A percentile compares a stretch with the other conserved stretches of the same genome.
These are phyloP conservation scores for Cyclargus thomasi DNA, from an alignment of 1,140 invertebrate species.

Conservation along the genomic window DNA sequence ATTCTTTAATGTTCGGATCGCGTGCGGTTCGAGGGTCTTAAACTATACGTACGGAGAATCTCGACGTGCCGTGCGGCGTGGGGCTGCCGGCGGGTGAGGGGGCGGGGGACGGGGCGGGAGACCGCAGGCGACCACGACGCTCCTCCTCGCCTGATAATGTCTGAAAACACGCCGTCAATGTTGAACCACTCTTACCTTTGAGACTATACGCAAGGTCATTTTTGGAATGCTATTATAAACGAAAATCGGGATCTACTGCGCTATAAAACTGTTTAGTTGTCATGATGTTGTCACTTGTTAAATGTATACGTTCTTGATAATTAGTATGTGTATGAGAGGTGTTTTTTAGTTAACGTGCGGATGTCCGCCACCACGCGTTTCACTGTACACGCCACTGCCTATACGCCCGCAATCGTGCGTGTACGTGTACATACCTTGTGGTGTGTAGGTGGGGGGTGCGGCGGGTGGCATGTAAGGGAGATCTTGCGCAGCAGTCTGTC, in stretches of 20 bases:
- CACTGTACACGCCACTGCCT: slow-evolving; percentile 20
- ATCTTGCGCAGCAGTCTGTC: slow-evolving; percentile 48
- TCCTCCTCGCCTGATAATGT: slow-evolving; percentile 53
- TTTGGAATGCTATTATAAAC: too few relatives aligned
- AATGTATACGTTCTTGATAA: too few relatives aligned
- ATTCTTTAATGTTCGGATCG: too few relatives aligned
- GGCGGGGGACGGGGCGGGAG: slow-evolving; percentile 81
- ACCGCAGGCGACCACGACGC: slow-evolving; percentile 76
- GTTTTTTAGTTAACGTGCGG: slow-evolving; percentile 37
- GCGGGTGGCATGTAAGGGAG: slow-evolving; percentile 76
- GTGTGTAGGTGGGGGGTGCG: slow-evolving; percentile 33
- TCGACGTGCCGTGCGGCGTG: slow-evolving; percentile 68
- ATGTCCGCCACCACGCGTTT: slow-evolving; percentile 57
- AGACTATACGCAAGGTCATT: too few relatives aligned
- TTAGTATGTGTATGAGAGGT: too few relatives aligned
- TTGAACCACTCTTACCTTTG: too few relatives aligned
- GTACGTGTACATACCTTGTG: slow-evolving; percentile 21
- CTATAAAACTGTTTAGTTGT: too few relatives aligned
- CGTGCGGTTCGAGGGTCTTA: too few relatives aligned
- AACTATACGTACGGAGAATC: slow-evolving; percentile 50
- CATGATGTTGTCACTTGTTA: too few relatives aligned
- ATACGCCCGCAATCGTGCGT: slow-evolving; percentile 17
- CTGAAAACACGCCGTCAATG: slow-evolving; percentile 17
- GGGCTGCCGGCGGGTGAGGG: slow-evolving; percentile 82
- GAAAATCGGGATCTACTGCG: too few relatives aligned